A percentile compares a stretch with the other conserved stretches of the same genome.
Conservation (phyloP, 92 coral and sea anemone genomes). For the Pocillopora meandrina region DNA sequence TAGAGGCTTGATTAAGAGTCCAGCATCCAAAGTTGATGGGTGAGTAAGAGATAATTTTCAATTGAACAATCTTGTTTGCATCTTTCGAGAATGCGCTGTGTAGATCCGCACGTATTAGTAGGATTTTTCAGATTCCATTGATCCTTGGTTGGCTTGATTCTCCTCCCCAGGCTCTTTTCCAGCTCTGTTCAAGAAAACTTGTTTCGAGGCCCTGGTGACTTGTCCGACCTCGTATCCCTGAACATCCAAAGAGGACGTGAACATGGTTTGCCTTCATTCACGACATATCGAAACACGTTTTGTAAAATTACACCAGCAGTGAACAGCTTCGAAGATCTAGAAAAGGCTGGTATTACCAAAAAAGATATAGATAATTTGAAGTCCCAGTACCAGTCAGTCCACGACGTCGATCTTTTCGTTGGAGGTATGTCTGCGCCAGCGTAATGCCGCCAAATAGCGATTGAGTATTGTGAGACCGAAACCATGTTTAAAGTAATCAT, state of each 20-base stretch:
- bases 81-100: too few species aligned
- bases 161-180: neutral
- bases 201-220: constrained; percentile 20
- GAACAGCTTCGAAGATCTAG: constrained; percentile 11
- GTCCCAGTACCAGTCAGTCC: neutral
- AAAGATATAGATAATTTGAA: neutral
- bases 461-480: too few species aligned
- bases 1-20: constrained; percentile 8
- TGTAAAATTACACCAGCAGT: neutral
- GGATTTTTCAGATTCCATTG: neutral
- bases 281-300: constrained; percentile 13
- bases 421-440: constrained; percentile 7
- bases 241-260: constrained; percentile 25
- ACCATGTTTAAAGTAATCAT: too few species aligned
- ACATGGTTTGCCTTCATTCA: constrained; percentile 9
- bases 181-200: constrained; percentile 18
- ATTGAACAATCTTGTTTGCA: neutral
- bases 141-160: neutral
- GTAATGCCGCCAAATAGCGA: too few species aligned
- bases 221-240: neutral
- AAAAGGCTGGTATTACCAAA: neutral
- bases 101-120: neutral
- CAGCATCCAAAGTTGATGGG: constrained; percentile 21
- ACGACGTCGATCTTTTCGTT: constrained; percentile 6
- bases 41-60: neutral